Conservation (phyloP, 2,113 vertebrate species). For the Galeopterus variegatus region DNA sequence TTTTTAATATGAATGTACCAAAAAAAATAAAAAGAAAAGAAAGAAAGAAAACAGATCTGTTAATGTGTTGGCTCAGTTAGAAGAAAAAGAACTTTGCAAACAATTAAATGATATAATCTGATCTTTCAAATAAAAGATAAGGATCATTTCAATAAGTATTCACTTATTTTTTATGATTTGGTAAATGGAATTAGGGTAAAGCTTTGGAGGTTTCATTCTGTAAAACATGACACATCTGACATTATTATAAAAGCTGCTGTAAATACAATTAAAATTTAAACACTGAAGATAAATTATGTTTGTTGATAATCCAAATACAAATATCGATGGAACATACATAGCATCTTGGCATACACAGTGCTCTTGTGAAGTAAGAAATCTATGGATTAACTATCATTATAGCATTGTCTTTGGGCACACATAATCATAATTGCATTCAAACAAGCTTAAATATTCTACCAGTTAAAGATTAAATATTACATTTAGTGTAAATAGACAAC, state of each 20-base stretch:
- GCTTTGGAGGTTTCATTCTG: neutral
- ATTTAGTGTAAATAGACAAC: neutral
- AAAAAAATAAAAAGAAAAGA: neutral
- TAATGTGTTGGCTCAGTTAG: neutral
- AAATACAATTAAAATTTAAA: constrained; percentile 6
- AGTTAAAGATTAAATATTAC: neutral
- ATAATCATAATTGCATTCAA: neutral
- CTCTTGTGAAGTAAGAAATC: neutral
- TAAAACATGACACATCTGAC: neutral
- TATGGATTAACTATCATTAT: neutral
- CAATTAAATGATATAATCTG: neutral
- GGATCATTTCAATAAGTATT: neutral
- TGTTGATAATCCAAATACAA: neutral
- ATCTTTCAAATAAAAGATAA: constrained; percentile 31
- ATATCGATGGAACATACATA: neutral
- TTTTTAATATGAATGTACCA: neutral
- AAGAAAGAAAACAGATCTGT: neutral
- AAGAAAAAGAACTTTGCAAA: neutral
- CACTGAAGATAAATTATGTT: neutral
- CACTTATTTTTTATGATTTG: neutral
- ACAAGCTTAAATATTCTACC: neutral
- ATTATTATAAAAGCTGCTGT: neutral
- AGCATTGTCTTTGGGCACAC: neutral
- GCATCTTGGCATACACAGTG: neutral
- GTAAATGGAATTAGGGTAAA: neutral